Evolutionary conservation across 2,797 vertebrate genomes (phyloP).

Genomic region (Zenarchopterus dispar): DNA sequence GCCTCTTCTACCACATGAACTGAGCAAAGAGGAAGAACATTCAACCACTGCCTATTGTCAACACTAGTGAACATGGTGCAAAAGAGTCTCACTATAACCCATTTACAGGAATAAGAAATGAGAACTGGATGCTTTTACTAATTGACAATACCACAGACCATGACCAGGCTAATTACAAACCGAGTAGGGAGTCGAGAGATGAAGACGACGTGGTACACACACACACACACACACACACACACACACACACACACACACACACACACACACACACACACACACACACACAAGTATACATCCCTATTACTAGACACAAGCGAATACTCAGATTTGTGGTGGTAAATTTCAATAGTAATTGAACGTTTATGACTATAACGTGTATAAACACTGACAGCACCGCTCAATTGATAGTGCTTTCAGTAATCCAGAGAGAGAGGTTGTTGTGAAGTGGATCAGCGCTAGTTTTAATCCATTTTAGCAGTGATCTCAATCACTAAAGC

Average conservation of each 20-base stretch:
- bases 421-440: constrained; percentile 58
- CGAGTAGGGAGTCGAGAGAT: no score
- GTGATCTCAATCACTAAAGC: constrained; percentile 53
- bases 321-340: constrained; percentile 3
- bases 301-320: background rate
- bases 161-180: no score
- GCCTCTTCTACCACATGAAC: constrained; percentile 39
- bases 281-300: background rate
- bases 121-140: background rate
- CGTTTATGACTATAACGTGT: constrained; percentile 15
- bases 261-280: no score
- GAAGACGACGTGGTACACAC: constrained; percentile 6
- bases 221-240: constrained; percentile 4
- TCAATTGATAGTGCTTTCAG: constrained; percentile 35
- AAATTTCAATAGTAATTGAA: constrained; percentile 12
- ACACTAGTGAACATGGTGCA: constrained; percentile 4
- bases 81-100: background rate
- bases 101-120: no score
- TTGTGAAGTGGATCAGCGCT: constrained; percentile 38
- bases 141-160: background rate
- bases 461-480: constrained; percentile 66
- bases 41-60: constrained; percentile 28
- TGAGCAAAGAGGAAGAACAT: constrained; percentile 60
- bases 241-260: no score
- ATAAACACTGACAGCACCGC: background rate